phyloP scores from a whole-genome alignment of 2,113 vertebrate species.

The Colossoma macropomum region DNA sequence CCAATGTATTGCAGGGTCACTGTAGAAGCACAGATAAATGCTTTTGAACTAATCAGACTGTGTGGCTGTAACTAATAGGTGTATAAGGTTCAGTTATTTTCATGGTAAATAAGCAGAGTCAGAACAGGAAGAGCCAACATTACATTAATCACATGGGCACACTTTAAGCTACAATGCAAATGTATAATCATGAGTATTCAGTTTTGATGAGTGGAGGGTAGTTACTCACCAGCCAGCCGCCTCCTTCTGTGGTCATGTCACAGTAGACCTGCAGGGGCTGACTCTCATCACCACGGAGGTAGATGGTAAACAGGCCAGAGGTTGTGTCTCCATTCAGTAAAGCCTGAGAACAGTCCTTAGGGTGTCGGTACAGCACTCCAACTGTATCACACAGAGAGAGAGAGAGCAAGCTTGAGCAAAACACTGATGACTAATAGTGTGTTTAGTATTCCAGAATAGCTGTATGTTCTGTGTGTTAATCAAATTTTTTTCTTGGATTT shows the following conservation, averaged over 20 bases:
- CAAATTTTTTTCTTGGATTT: too few relatives aligned
- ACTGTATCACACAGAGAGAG: conserved; percentile 66
- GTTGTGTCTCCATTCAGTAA: conserved; percentile 89
- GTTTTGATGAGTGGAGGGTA: neutral
- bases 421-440: too few relatives aligned
- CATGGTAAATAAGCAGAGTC: too few relatives aligned
- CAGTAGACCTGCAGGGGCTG: conserved; percentile 91
- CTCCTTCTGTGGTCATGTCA: conserved; percentile 93
- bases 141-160: neutral
- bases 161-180: neutral
- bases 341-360: conserved; percentile 93
- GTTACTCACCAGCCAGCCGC: conserved; percentile 95
- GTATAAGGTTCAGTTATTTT: too few relatives aligned
- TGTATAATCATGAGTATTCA: neutral
- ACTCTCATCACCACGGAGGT: conserved; percentile 85
- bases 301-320: conserved; percentile 90
- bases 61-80: too few relatives aligned
- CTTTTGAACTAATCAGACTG: too few relatives aligned
- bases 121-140: neutral
- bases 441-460: too few relatives aligned
- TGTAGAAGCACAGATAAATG: too few relatives aligned
- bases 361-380: conserved; percentile 89
- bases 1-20: too few relatives aligned
- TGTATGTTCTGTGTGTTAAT: too few relatives aligned
- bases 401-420: neutral